Base-by-base conservation (phyloP, 2,797 vertebrate genomes). In the Xyrichtys novacula region DNA sequence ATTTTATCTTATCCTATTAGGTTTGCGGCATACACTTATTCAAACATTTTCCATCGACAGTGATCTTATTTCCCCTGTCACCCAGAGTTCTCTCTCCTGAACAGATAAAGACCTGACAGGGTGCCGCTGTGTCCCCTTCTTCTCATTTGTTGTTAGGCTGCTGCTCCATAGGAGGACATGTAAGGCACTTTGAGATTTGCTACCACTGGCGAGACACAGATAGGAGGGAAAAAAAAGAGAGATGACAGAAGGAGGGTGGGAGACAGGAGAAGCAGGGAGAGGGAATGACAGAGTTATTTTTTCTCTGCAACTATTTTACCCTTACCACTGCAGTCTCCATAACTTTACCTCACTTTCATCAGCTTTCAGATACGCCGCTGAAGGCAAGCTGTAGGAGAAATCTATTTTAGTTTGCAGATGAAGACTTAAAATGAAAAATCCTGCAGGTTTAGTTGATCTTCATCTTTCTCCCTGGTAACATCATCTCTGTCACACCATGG, bases 371-470 rank as follows among this genome's bases (percentile, higher is more conserved):
- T 80, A 63, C 55, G 78, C 86, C 55, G 78, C 86, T 81, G 55
- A 63, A 80, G 48, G 86, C 58, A 34, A 44, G 38, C 79, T 80
- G 59, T 40, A 17, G 73, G 81, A 71, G 20, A 60, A 74, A 66
- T 81, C 67, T 83, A 73, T 80, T 87, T 80, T 58, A 25, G 81
- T 66, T 64, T 65, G 53, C 69, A 67, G 66, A 78, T 61, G 61
- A 71, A 79, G 76, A 70, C 28, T 3, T 29, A 53, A 38, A 62
- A 25, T 62, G 39, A 59, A 34, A 48, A 25, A 44, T 19, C 28
- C 34, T 71, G 26, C 47, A 43, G 40, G 63, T 74, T 28, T 34
- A 19, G 36, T 34, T 17, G 8, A 66, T 79, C 64, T 69, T 43
- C 54, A 71, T 69, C 14, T 6, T 74, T 62, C 46, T 69, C 25